Percentiles rank a stretch among this genome's conserved stretches.
Evolutionary conservation across 2,888 invertebrate species (phyloP).

Genomic region (Pogonocherus hispidulus): DNA sequence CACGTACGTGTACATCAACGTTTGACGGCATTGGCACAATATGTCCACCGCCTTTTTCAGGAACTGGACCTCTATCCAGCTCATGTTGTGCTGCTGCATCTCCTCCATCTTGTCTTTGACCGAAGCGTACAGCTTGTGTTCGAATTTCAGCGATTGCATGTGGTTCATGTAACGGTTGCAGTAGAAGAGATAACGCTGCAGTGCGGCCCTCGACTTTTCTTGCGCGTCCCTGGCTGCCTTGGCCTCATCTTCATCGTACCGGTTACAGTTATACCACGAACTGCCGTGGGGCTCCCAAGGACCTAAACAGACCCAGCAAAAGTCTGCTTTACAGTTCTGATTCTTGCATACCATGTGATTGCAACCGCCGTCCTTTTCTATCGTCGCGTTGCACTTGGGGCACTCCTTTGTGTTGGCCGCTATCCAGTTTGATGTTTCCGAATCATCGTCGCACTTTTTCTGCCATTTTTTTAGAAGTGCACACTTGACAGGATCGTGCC

Average conservation of each 20-base stretch:
- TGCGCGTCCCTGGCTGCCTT: slow-evolving; percentile 97
- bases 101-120: slow-evolving; percentile 99
- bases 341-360: slow-evolving; percentile 99
- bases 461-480: slow-evolving; percentile 95
- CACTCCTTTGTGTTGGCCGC: slow-evolving; percentile 99
- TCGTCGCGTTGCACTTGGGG: slow-evolving; percentile 97
- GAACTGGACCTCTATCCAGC: slow-evolving; percentile 99
- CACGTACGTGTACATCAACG: slow-evolving; percentile 99
- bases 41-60: slow-evolving; percentile 98
- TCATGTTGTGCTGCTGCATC: slow-evolving; percentile 99
- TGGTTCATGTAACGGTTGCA: slow-evolving; percentile 98
- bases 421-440: slow-evolving; percentile 99
- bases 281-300: slow-evolving; percentile 99
- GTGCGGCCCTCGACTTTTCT: slow-evolving; percentile 93
- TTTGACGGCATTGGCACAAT: slow-evolving; percentile 96
- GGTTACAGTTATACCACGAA: slow-evolving; percentile 77
- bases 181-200: slow-evolving; percentile 98
- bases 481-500: slow-evolving; percentile 99
- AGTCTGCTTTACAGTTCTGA: slow-evolving; percentile 97
- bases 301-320: slow-evolving; percentile 99
- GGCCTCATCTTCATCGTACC: slow-evolving; percentile 96
- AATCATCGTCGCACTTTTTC: slow-evolving; percentile 99
- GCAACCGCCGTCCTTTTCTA: slow-evolving; percentile 98
- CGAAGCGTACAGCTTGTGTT: slow-evolving; percentile 95
- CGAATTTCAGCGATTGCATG: slow-evolving; percentile 98